Percentiles rank a stretch among this genome's conserved stretches.
Evolutionary conservation across 1,140 invertebrate genomes (phyloP).

Genomic region (Drosophila obscura): DNA sequence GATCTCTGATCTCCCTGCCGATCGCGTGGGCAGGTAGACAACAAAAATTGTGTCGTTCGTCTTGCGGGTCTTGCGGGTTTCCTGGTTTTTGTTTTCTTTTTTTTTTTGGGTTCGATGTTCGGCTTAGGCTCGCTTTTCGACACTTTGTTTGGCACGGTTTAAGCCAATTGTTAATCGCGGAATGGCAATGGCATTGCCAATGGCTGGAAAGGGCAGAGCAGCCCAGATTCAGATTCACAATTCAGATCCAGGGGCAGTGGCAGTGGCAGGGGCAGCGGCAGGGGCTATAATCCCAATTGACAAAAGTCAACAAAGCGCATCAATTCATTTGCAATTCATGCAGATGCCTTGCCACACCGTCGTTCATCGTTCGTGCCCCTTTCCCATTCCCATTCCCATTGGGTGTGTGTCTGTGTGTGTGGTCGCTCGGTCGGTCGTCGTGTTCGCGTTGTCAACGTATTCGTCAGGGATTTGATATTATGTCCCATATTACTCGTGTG

Average conservation of each 20-base stretch:
- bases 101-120: constrained; percentile 33
- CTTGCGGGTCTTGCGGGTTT: not conserved
- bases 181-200: not conserved
- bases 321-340: constrained; percentile 79
- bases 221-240: too few relatives aligned
- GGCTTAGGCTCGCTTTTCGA: constrained; percentile 79
- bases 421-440: constrained; percentile 27
- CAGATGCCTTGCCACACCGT: constrained; percentile 23
- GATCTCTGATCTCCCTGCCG: constrained; percentile 59
- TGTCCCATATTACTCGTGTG: not conserved
- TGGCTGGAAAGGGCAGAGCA: not conserved
- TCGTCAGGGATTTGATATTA: constrained; percentile 30
- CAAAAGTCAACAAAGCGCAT: constrained; percentile 81
- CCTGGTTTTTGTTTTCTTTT: constrained; percentile 10
- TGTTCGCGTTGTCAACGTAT: constrained; percentile 51
- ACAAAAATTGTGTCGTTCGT: constrained; percentile 47
- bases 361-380: not conserved
- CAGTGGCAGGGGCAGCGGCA: constrained; percentile 5
- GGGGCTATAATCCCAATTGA: constrained; percentile 73
- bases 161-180: constrained; percentile 75
- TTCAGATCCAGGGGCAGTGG: not conserved
- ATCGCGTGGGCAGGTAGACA: constrained; percentile 77
- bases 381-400: too few relatives aligned
- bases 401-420: constrained; percentile 15
- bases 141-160: constrained; percentile 79